Evolutionary conservation across 2,888 invertebrate genomes (phyloP), one percentile per base, ranked within the genome.

Genomic region (Phengaris arion): DNA sequence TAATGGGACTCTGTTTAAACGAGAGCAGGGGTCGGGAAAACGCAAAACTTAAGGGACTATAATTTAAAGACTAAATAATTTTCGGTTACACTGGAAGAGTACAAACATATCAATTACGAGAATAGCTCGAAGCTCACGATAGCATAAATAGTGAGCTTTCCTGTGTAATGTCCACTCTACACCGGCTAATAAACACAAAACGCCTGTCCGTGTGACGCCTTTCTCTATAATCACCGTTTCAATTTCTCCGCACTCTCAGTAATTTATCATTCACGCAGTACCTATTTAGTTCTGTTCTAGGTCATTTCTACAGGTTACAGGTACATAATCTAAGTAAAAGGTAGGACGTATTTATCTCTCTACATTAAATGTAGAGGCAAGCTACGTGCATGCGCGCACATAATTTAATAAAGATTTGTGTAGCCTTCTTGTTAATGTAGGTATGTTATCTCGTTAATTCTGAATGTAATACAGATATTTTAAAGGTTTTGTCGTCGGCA

Each of bases 191-290:
- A 74, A 68, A 52, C 54, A 68, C 74, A 52, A 74, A 64, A 64
- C 54, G 35, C 64, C 13, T 15, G 64, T 64, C 68, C 52, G 52
- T 22, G 68, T 68, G 68, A 52, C 68, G 74, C 45, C 68, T 68
- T 68, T 74, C 68, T 68, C 68, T 68, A 64, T 68, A 74, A 74
- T 74, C 68, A 68, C 68, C 68, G 68, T 74, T 74, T 74, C 64
- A 74, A 68, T 74, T 74, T 74, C 74, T 68, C 74, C 68, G 45
- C 52, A 68, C 45, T 54, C 74, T 74, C 74, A 68, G 74, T 74
- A 52, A 74, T 74, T 68, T 74, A 68, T 74, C 74, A 68, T 74
- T 74, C 68, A 45, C 51, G 46, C 74, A 54, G 54, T 46, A 68
- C 51, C 74, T 54, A n/a, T n/a, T n/a, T n/a, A 68, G 74, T 59